These are phyloP conservation scores for Agriopis marginaria DNA, from an alignment of 2,888 invertebrate genomes.

Conservation along the genomic window DNA sequence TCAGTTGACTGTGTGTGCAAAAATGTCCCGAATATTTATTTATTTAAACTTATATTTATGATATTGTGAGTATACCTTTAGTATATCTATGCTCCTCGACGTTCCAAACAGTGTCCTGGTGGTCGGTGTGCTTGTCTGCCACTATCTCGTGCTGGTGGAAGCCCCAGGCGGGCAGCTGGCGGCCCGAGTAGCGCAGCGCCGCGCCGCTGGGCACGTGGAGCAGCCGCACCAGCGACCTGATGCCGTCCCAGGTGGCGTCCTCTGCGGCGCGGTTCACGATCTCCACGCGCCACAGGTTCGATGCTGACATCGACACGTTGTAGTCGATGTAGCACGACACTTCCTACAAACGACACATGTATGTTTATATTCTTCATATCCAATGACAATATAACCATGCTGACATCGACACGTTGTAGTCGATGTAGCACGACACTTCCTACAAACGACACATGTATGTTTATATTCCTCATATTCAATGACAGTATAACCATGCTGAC, in stretches of 20 bases:
- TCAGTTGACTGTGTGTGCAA: no score
- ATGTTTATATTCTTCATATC: not conserved
- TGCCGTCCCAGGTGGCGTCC: slow-evolving; percentile 95
- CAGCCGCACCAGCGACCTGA: slow-evolving; percentile 94
- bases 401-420: no score
- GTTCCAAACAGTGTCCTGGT: slow-evolving; percentile 97
- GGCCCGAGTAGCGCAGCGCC: slow-evolving; percentile 93
- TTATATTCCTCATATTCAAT: no score
- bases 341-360: slow-evolving; percentile 85
- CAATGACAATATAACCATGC: no score
- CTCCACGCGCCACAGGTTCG: slow-evolving; percentile 96
- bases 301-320: slow-evolving; percentile 97
- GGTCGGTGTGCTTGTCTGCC: slow-evolving; percentile 92
- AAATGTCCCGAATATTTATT: no score
- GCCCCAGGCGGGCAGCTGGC: slow-evolving; percentile 97
- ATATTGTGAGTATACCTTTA: slow-evolving; percentile 86
- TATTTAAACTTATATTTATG: no score
- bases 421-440: no score
- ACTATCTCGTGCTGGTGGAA: slow-evolving; percentile 98
- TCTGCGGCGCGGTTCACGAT: slow-evolving; percentile 91
- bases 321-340: slow-evolving; percentile 98
- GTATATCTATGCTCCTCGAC: slow-evolving; percentile 99
- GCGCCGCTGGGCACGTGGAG: slow-evolving; percentile 94
- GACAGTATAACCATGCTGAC: no score
- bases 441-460: no score